These are phyloP conservation scores for Avahi laniger DNA, from an alignment of 2,797 vertebrate species.

Conservation along the genomic window DNA sequence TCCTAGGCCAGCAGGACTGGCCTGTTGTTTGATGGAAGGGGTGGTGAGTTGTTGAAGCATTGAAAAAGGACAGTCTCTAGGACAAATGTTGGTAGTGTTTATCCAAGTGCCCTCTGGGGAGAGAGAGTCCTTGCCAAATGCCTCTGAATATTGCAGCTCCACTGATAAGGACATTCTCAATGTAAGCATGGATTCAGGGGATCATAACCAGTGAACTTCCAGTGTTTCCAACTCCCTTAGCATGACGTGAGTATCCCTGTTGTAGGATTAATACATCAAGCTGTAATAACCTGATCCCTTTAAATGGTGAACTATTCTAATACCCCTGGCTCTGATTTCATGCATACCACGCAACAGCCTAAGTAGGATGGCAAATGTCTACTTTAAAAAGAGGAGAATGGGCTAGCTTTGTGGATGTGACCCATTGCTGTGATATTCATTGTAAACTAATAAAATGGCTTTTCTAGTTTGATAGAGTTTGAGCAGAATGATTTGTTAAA, in stretches of 20 bases:
- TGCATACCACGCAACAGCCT: background rate
- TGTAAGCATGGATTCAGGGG: background rate
- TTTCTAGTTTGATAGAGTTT: background rate
- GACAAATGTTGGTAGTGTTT: background rate
- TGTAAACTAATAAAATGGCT: background rate
- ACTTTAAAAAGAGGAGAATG: background rate
- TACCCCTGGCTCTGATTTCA: background rate
- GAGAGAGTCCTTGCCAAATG: background rate
- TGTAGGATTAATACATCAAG: background rate
- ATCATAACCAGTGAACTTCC: background rate
- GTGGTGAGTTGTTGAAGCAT: background rate
- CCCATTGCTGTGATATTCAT: background rate
- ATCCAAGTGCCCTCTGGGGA: background rate
- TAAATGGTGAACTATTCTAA: slow-evolving; percentile 15
- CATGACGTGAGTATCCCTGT: background rate
- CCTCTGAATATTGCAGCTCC: slow-evolving; percentile 35
- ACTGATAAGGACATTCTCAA: background rate
- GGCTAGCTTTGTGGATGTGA: background rate
- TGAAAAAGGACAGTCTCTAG: slow-evolving; percentile 3
- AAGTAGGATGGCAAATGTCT: background rate
- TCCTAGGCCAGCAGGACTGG: background rate
- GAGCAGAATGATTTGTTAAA: background rate
- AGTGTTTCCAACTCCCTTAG: background rate
- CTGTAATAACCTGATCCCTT: background rate
- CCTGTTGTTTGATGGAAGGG: background rate